Evolutionary conservation across 2,797 vertebrate genomes (phyloP).

Genomic region (Sandelia bainsii): DNA sequence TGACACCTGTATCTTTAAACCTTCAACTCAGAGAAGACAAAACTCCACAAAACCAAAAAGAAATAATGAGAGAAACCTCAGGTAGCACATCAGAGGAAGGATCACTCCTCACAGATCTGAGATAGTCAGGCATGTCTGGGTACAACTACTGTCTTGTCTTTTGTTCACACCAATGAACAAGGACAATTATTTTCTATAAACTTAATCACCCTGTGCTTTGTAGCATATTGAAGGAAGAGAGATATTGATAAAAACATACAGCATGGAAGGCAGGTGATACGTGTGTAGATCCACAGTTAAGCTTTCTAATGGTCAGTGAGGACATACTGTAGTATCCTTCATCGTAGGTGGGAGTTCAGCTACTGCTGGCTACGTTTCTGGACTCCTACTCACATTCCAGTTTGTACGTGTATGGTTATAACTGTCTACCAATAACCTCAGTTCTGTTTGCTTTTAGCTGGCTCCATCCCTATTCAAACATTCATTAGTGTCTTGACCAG

Average conservation of each 20-base stretch:
- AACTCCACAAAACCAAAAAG: neutral
- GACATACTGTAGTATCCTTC: constrained; percentile 3
- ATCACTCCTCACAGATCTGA: constrained; percentile 21
- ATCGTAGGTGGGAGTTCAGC: constrained; percentile 26
- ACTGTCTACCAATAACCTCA: constrained; percentile 45
- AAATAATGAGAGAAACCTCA: neutral
- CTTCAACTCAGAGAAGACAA: neutral
- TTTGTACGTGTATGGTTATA: neutral
- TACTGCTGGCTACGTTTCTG: constrained; percentile 28
- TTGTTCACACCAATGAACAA: constrained; percentile 28
- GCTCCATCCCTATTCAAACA: constrained; percentile 54
- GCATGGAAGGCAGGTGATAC: neutral
- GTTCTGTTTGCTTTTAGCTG: constrained; percentile 62
- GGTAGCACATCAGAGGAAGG: neutral
- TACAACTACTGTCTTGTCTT: constrained; percentile 11
- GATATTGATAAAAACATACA: constrained; percentile 2
- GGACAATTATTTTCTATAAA: neutral
- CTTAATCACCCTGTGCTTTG: neutral
- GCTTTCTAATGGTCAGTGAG: constrained; percentile 17
- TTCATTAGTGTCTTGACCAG: constrained; percentile 71
- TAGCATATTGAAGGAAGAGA: constrained; percentile 3
- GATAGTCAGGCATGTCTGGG: constrained; percentile 24
- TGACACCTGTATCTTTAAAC: neutral
- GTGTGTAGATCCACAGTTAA: neutral
- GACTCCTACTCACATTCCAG: constrained; percentile 28